Base-by-base conservation (phyloP, 2,113 vertebrate species). In the Butorides virescens region DNA sequence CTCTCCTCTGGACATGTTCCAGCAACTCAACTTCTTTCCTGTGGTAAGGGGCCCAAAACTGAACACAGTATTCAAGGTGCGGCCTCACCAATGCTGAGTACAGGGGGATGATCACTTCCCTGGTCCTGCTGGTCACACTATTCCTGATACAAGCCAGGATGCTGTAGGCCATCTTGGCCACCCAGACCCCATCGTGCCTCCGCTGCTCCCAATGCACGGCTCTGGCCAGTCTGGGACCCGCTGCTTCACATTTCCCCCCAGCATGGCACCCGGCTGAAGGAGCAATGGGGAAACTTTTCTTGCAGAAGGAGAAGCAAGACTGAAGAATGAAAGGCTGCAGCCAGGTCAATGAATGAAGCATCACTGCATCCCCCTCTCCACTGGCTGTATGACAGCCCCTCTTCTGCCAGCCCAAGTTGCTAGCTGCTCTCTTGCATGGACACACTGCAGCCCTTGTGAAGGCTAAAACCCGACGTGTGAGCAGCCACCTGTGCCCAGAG, bases 241-340 rank as follows among this genome's bases (percentile, higher is more conserved):
- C 22, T 46, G 36, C 63, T 34, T 19, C 67, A 42, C 0, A 0
- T 11, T 58, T 2, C 2, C 13, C 12, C 10, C 0, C 23, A 39
- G 30, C 1, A 4, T 2, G 5, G 17, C 39, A 39, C 34, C 21
- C 2, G 8, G 11, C 5, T 10, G 1, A 66, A 34, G 22, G 46
- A 52, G 55, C 1, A 0, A 59, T 21, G 7, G 23, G 26, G 36
- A 47, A 16, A 17, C 46, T 81, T 37, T 77, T 52, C 34, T 8
- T 70, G 20, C 39, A 44, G 29, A 32, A 73, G 53, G 11, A 8
- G 50, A 82, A 93, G 46, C 23, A 36, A 56, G 55, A 34, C 19
- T 30, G 39, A 70, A 82, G 47, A 49, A 52, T 3, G 8, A 66
- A 74, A 10, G 13, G 11, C 37, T 49, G 27, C 37, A 68, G 47